These are phyloP conservation scores for Penaeus vannamei DNA, from an alignment of 1,140 invertebrate genomes.

Conservation along the genomic window DNA sequence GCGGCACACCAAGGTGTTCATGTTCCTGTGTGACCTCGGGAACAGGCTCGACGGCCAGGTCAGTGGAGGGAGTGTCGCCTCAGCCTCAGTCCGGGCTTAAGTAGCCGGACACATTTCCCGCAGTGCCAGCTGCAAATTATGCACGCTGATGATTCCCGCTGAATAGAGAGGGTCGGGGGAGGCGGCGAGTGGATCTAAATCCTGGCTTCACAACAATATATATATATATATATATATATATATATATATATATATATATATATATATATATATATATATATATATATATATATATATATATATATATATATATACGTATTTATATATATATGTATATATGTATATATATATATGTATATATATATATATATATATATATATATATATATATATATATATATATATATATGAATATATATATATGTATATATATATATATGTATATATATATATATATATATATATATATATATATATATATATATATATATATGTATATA, in stretches of 20 bases:
- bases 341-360: slow-evolving; percentile 18
- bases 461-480: neutral
- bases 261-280: slow-evolving; percentile 1
- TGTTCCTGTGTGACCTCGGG: slow-evolving; percentile 56
- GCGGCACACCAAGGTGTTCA: slow-evolving; percentile 52
- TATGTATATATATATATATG: neutral
- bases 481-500: neutral
- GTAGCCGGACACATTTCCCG: too few relatives aligned
- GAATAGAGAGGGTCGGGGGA: too few relatives aligned
- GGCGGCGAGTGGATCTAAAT: too few relatives aligned
- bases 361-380: slow-evolving; percentile 25
- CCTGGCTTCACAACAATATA: too few relatives aligned
- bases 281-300: neutral
- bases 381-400: neutral
- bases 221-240: neutral
- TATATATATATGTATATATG: neutral
- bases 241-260: slow-evolving; percentile 12
- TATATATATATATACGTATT: neutral
- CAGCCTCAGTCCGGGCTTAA: too few relatives aligned
- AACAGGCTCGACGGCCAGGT: slow-evolving; percentile 41
- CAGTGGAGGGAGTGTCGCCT: neutral
- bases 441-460: neutral
- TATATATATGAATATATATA: neutral
- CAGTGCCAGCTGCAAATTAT: too few relatives aligned
- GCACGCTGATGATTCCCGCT: too few relatives aligned